Percentiles rank a stretch among this genome's conserved stretches.
phyloP scores from a whole-genome alignment of 1,140 invertebrate genomes.

The Penaeus japonicus region DNA sequence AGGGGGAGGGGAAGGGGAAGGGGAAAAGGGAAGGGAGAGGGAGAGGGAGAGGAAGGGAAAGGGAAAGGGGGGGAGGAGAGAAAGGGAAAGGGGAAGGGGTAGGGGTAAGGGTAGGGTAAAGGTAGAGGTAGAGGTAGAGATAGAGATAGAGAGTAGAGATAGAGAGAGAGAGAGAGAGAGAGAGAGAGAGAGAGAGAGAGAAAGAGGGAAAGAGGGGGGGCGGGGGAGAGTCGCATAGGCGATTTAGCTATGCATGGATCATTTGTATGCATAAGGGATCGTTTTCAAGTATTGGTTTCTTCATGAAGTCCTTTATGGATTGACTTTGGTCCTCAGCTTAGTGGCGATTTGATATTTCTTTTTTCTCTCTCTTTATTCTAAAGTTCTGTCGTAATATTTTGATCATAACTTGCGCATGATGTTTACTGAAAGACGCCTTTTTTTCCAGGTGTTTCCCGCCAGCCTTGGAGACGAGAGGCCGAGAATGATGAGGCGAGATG shows the following conservation, averaged over 20 bases:
- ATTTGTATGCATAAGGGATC: background rate
- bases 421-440: background rate
- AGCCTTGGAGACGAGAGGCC: background rate
- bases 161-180: background rate
- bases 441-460: background rate
- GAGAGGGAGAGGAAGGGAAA: background rate
- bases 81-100: background rate
- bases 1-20: background rate
- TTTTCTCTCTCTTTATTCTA: too few species aligned
- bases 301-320: too few species aligned
- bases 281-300: too few species aligned
- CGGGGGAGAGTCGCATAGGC: too few species aligned
- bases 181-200: too few species aligned
- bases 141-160: background rate
- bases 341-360: too few species aligned
- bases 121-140: background rate
- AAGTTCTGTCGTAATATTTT: too few species aligned
- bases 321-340: too few species aligned
- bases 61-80: background rate
- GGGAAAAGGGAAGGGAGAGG: too few species aligned
- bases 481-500: constrained; percentile 31
- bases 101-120: background rate
- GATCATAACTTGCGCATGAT: background rate
- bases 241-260: too few species aligned
- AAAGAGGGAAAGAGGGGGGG: background rate